Percentiles rank a stretch among this genome's conserved stretches.
phyloP scores from a whole-genome alignment of 2,888 invertebrate genomes.

The Harpalus rubripes region DNA sequence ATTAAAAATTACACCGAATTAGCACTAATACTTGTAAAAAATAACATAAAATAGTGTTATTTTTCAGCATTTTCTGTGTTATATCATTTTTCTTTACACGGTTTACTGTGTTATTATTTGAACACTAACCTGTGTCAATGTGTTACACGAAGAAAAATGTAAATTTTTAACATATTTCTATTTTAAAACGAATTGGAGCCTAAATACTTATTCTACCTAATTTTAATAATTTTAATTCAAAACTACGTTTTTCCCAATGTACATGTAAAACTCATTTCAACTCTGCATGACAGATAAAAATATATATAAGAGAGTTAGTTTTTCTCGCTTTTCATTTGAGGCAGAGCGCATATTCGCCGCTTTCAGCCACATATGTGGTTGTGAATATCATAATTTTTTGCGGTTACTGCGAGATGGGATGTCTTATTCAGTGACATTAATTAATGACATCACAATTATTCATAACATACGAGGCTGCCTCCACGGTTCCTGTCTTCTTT shows the following conservation, averaged over 20 bases:
- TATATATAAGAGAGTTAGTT: constrained; percentile 25
- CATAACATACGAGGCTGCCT: constrained; percentile 39
- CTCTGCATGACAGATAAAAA: constrained; percentile 25
- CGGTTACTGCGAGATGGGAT: constrained; percentile 24
- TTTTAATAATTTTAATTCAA: background rate
- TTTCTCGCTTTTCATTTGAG: constrained; percentile 18
- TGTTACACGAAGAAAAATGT: too few species aligned
- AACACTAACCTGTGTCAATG: too few species aligned
- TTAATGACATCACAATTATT: constrained; percentile 57
- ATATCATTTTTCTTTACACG: too few species aligned
- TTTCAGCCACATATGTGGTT: constrained; percentile 22
- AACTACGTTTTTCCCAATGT: background rate
- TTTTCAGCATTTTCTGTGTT: too few species aligned
- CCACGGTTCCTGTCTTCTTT: constrained; percentile 33
- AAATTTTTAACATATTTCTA: too few species aligned
- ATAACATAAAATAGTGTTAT: too few species aligned
- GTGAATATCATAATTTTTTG: constrained; percentile 53
- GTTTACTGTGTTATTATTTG: too few species aligned
- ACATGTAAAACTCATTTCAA: background rate
- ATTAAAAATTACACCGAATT: too few species aligned
- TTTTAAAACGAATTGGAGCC: too few species aligned
- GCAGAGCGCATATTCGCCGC: constrained; percentile 32
- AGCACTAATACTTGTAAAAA: too few species aligned
- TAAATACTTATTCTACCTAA: too few species aligned
- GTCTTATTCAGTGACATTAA: constrained; percentile 55